Evolutionary conservation across 1,140 invertebrate genomes (phyloP), one percentile per base, ranked within the genome.

Genomic region (Catajapyx aquilonaris): DNA sequence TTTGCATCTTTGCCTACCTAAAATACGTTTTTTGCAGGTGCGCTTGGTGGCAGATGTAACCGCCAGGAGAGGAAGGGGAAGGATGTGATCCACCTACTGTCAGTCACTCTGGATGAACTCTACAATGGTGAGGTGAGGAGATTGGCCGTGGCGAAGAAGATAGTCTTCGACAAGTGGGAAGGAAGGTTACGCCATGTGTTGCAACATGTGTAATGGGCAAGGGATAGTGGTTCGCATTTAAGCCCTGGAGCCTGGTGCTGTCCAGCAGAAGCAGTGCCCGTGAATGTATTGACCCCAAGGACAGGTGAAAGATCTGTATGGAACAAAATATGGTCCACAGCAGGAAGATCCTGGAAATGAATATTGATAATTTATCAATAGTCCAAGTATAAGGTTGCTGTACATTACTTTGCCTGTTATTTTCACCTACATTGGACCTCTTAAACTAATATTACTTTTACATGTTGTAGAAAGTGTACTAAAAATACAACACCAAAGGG

Each of bases 281-380:
- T 99, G 87, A 95, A 49, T 65, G 71, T 20, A 80, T 86, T 41
- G 74, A 74, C 48, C 68, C 81, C 2, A 90, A 91, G 52, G 84
- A 95, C 57, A 69, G 83, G 35, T 97, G 93, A 64, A 94, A 93
- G 61, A 67, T 69, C 37, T 98, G 93, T 52, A 66, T 75, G 49
- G 94, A 91, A 10, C 76, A 77, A 41, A 96, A 95, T 51, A 53
- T 56, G 40, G 68, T 87, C 2, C 67, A 81, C 44, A 86, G 93
- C 46, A 74, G 88, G 31, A 96, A 97, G 60, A 85, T 96, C 41
- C 60, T 98, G 1, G 93, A 98, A 61, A 93, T 98, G 17, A 84
- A 96, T 53, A 80, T 99, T 35, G 91, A 98, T 49, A 94, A 94
- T n/a, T n/a, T n/a, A n/a, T n/a, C n/a, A n/a, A n/a, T n/a, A n/a